Percentiles rank a stretch among this genome's conserved stretches.
Conservation (phyloP, 2,113 vertebrate species). For the Chaetura pelagica region DNA sequence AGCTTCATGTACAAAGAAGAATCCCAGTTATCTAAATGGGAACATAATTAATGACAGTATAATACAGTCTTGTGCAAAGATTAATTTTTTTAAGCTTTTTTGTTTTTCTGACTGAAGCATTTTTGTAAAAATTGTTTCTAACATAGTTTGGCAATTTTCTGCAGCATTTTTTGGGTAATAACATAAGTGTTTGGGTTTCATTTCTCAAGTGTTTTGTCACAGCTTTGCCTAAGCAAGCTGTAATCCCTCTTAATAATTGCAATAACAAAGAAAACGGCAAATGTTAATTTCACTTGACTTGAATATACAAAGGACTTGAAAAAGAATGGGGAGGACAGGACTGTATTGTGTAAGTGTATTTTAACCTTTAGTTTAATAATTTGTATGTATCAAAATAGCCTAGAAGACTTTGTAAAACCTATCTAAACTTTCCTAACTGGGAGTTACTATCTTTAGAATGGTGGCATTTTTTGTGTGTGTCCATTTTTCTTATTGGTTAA, state of each 20-base stretch:
- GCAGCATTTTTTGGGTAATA: conserved; percentile 60
- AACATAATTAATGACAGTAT: conserved; percentile 61
- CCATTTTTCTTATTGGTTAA: conserved; percentile 55
- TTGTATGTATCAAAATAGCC: conserved; percentile 84
- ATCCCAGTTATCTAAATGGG: conserved; percentile 64
- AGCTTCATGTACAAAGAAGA: conserved; percentile 17
- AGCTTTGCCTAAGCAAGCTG: conserved; percentile 64
- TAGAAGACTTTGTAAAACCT: conserved; percentile 76
- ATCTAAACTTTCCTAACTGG: conserved; percentile 71
- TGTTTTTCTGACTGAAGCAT: conserved; percentile 74
- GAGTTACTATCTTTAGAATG: conserved; percentile 58
- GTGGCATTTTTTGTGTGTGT: conserved; percentile 32
- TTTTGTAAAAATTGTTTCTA: conserved; percentile 81
- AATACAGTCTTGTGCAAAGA: conserved; percentile 68
- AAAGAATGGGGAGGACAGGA: conserved; percentile 73
- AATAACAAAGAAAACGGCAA: conserved; percentile 84
- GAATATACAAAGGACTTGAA: conserved; percentile 73
- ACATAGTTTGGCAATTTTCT: conserved; percentile 69
- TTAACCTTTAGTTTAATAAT: conserved; percentile 89
- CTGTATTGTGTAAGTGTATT: conserved; percentile 87
- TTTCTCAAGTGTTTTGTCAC: conserved; percentile 69
- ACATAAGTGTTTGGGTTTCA: conserved; percentile 51
- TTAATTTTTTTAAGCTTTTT: conserved; percentile 73
- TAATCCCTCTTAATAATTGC: conserved; percentile 78
- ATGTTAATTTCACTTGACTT: conserved; percentile 78